Evolutionary conservation across 2,113 vertebrate genomes (phyloP).

Genomic region (Glareola pratincola): DNA sequence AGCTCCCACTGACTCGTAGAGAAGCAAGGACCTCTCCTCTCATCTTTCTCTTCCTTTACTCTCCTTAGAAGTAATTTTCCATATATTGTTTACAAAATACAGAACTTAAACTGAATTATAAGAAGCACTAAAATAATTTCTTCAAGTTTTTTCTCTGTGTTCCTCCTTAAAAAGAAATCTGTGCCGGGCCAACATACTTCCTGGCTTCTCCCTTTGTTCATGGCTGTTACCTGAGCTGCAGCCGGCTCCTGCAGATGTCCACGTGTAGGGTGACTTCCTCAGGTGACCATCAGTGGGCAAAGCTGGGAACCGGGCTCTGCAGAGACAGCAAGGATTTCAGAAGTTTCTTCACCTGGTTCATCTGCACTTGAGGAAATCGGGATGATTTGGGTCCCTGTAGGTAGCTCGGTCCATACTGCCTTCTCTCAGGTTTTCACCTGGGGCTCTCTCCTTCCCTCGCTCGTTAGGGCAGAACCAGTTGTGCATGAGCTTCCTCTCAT

Average conservation of each 20-base stretch:
- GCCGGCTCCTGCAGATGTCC: not conserved
- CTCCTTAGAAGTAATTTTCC: not conserved
- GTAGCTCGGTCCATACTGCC: not conserved
- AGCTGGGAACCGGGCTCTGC: not conserved
- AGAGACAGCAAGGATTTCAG: not conserved
- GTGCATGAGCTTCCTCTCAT: not conserved
- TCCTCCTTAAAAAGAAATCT: not conserved
- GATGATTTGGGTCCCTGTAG: not conserved
- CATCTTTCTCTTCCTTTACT: not conserved
- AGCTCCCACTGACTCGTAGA: not conserved
- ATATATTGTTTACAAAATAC: not conserved
- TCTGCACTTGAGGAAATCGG: not conserved
- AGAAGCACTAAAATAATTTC: not conserved
- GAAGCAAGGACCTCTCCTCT: not conserved
- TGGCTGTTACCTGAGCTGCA: not conserved
- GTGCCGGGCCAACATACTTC: not conserved
- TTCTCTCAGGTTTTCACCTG: not conserved
- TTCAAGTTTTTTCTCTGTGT: not conserved
- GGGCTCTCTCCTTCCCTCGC: not conserved
- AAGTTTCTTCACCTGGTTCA: not conserved
- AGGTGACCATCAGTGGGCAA: not conserved
- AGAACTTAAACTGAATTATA: not conserved
- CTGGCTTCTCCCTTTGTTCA: not conserved
- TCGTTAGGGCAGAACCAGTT: not conserved
- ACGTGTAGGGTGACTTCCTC: not conserved